Evolutionary conservation across 2,888 invertebrate species (phyloP).

Genomic region (Dendrolimus houi): DNA sequence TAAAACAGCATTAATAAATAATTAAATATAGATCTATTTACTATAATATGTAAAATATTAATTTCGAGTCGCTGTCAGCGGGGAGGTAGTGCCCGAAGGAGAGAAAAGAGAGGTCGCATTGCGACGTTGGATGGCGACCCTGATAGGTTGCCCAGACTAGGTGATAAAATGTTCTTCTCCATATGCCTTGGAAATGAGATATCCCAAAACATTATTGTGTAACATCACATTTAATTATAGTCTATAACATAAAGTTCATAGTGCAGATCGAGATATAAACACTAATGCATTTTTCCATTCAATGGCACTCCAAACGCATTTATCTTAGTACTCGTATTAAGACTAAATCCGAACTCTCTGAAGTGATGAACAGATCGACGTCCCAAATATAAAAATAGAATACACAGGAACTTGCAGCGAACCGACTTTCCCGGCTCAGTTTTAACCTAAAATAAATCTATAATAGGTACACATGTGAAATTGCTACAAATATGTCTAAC

Average conservation of each 20-base stretch:
- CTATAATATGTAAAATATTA: too few relatives aligned
- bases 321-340: slow-evolving; percentile 3
- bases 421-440: slow-evolving; percentile 40
- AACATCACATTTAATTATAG: not conserved
- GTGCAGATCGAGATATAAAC: too few relatives aligned
- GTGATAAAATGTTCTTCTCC: too few relatives aligned
- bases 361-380: slow-evolving; percentile 48
- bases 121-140: too few relatives aligned
- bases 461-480: slow-evolving; percentile 21
- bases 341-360: slow-evolving; percentile 28
- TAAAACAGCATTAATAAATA: too few relatives aligned
- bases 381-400: slow-evolving; percentile 63
- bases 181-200: too few relatives aligned
- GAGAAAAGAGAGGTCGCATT: too few relatives aligned
- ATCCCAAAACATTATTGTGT: not conserved
- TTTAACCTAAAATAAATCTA: slow-evolving; percentile 35
- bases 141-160: too few relatives aligned
- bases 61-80: too few relatives aligned
- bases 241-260: not conserved
- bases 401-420: slow-evolving; percentile 32
- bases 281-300: not conserved
- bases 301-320: not conserved
- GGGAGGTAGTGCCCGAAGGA: too few relatives aligned
- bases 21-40: too few relatives aligned
- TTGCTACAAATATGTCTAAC: slow-evolving; percentile 38